Evolutionary conservation across 92 coral and sea anemone species (phyloP), one percentile per base, ranked within the genome.

Genomic region (Palythoa caribaeorum): DNA sequence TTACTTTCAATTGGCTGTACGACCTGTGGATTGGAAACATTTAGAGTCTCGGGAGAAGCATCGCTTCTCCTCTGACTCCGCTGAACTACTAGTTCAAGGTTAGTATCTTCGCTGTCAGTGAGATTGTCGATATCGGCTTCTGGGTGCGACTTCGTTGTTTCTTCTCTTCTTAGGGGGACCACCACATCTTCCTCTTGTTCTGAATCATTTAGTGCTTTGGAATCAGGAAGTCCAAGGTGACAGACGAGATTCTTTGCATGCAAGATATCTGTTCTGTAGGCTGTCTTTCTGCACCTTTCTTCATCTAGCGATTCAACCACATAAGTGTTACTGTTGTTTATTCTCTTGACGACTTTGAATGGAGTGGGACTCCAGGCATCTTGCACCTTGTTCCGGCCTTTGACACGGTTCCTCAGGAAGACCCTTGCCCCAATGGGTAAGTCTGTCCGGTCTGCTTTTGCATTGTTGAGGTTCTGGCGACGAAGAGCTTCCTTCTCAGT

Each of bases 301-400:
- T 63, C 88, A 54, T 57, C 92, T 35, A 85, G 68, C 8, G 88
- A 83, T 72, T 72, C 88, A 53, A 92, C 92, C 70, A 85, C 85
- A 84, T 89, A 89, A 37, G 92, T 89, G 90, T 92, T 84, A 9
- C 88, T 88, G 17, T 84, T 89, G 90, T 71, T 85, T 36, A 92
- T 71, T 83, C 88, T 78, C 73, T 53, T 78, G 73, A 86, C 79
- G 13, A 92, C 91, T 71, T 87, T 90, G 78, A 78, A 83, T 69
- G 93, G 95, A 47, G 92, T 83, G 54, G 91, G 83, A 70, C 73
- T 77, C 95, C 90, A 87, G 69, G 80, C 85, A 76, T 90, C 95
- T 79, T 93, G 93, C 65, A 90, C 86, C 93, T 90, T 90, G 85
- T 88, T 93, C 52, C 88, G 87, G 37, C 89, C 93, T 12, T 87